Base-by-base conservation (phyloP, 2,797 vertebrate species). In the Urosaurus nigricauda region DNA sequence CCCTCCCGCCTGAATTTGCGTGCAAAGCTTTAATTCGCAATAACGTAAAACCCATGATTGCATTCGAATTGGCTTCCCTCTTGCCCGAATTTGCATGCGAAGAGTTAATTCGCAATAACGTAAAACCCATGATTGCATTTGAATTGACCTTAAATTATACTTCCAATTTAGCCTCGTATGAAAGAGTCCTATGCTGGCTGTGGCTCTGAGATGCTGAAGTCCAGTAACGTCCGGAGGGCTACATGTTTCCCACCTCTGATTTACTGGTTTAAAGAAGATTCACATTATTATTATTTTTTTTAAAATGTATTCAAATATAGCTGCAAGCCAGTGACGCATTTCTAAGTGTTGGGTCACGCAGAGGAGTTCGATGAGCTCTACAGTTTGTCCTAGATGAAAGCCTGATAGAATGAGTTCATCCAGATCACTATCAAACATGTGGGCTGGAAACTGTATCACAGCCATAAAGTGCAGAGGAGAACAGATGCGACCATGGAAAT, bases 351-450 rank as follows among this genome's bases (percentile, higher is more conserved):
- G 93, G 83, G 83, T 77, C 6, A 40, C 16, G 60, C 87, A 92
- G 90, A 89, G 88, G 90, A 95, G 88, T 81, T 79, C 0, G 0
- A 90, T 43, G 3, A 5, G 94, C 79, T 87, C 87, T 58, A 89
- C 58, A 90, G 73, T 87, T 91, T 91, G 89, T 93, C 92, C 89
- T 88, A 93, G 93, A 93, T 95, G 87, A 94, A 95, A 87, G 86
- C 71, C 74, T 94, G 90, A 92, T 93, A 91, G 92, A 37, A 87
- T 92, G 85, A 0, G 0, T 90, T 85, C 87, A 80, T 90, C 71
- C 70, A 94, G 94, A 95, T 94, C 90, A 53, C 92, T 95, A 93
- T 95, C 93, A 58, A 79, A 60, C 77, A 92, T 63, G 79, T 91
- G 88, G 92, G 91, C 89, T 94, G 87, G 68, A 89, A 91, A 16